These are phyloP conservation scores for Empidonax traillii DNA, from an alignment of 2,113 vertebrate species.

Conservation along the genomic window DNA sequence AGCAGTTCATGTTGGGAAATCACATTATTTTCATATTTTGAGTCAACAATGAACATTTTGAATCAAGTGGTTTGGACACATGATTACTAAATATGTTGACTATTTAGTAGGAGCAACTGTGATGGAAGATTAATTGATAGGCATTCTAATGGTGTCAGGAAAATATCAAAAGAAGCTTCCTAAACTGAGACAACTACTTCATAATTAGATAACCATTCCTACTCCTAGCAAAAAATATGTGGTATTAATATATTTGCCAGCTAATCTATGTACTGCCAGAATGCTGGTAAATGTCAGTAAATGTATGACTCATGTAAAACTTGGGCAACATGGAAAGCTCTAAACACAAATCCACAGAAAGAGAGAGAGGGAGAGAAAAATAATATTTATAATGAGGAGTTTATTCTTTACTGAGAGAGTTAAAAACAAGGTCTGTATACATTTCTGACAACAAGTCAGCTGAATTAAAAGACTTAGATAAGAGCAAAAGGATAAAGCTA, in stretches of 20 bases:
- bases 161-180: neutral
- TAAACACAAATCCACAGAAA: neutral
- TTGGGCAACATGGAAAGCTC: neutral
- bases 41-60: neutral
- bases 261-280: neutral
- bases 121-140: neutral
- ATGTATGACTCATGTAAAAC: neutral
- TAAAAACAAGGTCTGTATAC: neutral
- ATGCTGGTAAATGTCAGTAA: neutral
- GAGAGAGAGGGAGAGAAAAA: neutral
- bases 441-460: neutral
- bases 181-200: neutral
- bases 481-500: neutral
- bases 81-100: neutral
- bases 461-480: neutral
- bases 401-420: neutral
- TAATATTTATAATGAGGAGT: neutral
- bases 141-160: neutral
- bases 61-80: neutral
- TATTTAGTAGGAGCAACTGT: neutral
- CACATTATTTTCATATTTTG: neutral
- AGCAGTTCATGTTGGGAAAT: constrained; percentile 10
- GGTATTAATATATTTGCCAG: neutral
- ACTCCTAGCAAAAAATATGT: neutral
- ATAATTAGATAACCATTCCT: neutral